Conservation (phyloP, 2,797 vertebrate species). For the Karalla daura region DNA sequence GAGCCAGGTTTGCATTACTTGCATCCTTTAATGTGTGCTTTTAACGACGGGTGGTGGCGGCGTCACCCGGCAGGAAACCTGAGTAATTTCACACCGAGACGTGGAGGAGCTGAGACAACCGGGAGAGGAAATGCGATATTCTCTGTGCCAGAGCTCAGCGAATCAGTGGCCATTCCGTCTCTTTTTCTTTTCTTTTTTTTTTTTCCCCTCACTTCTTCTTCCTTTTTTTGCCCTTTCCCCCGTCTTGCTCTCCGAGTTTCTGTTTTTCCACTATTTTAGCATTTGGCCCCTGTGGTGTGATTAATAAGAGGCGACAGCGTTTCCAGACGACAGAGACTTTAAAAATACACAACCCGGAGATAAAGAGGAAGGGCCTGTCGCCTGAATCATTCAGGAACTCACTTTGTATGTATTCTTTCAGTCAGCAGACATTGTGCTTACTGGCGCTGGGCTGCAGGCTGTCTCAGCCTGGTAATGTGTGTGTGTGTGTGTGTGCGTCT, state of each 20-base stretch:
- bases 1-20: conserved; percentile 66
- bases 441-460: conserved; percentile 49
- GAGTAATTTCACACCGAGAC: conserved; percentile 71
- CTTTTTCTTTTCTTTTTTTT: conserved; percentile 30
- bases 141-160: conserved; percentile 58
- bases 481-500: conserved; percentile 16
- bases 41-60: conserved; percentile 72
- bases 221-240: conserved; percentile 18
- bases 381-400: conserved; percentile 80
- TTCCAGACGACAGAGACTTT: conserved; percentile 71
- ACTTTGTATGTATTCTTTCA: conserved; percentile 73
- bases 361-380: conserved; percentile 78
- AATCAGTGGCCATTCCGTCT: too few species aligned
- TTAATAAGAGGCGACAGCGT: conserved; percentile 80
- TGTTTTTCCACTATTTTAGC: conserved; percentile 65
- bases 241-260: conserved; percentile 45
- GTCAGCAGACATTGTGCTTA: conserved; percentile 47
- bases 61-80: conserved; percentile 59
- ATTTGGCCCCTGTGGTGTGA: conserved; percentile 74
- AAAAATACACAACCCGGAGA: conserved; percentile 81
- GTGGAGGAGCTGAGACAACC: conserved; percentile 54
- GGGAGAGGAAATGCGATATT: conserved; percentile 67
- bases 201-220: too few species aligned
- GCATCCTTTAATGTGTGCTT: conserved; percentile 77
- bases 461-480: conserved; percentile 54